phyloP scores from a whole-genome alignment of 30 jellyfish, hydroid and myxozoan species.

The Mastigias papua region DNA sequence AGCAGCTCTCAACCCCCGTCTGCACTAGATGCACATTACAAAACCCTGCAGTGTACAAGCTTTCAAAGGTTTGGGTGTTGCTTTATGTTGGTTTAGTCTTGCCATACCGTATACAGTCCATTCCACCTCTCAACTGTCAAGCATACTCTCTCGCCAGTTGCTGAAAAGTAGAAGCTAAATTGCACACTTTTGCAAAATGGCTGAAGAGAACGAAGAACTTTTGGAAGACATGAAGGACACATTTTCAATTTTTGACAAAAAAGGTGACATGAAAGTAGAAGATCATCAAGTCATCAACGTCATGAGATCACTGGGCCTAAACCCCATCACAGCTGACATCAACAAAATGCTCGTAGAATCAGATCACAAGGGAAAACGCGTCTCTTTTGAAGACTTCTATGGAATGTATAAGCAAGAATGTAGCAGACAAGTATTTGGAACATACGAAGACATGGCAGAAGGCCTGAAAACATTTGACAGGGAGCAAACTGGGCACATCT shows the following conservation, averaged over 20 bases:
- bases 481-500: slow-evolving; percentile 92
- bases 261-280: slow-evolving; percentile 93
- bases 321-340: slow-evolving; percentile 87
- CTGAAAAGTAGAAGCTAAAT: background rate
- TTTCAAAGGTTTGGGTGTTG: slow-evolving; percentile 22
- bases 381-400: slow-evolving; percentile 88
- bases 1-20: slow-evolving; percentile 29
- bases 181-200: slow-evolving; percentile 59
- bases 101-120: background rate
- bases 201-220: slow-evolving; percentile 86
- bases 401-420: slow-evolving; percentile 88
- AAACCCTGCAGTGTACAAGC: slow-evolving; percentile 36
- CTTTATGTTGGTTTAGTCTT: slow-evolving; percentile 8
- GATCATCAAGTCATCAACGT: slow-evolving; percentile 74
- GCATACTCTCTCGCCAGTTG: background rate
- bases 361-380: slow-evolving; percentile 81
- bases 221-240: slow-evolving; percentile 92
- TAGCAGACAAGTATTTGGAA: slow-evolving; percentile 77
- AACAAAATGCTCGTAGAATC: slow-evolving; percentile 86
- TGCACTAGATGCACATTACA: background rate
- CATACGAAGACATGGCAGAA: slow-evolving; percentile 94
- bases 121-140: background rate
- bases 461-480: slow-evolving; percentile 94
- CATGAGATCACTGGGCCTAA: slow-evolving; percentile 89
- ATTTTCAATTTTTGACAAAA: slow-evolving; percentile 86